Conservation (phyloP, 2,113 vertebrate species). For the Stigmatopora argus region DNA sequence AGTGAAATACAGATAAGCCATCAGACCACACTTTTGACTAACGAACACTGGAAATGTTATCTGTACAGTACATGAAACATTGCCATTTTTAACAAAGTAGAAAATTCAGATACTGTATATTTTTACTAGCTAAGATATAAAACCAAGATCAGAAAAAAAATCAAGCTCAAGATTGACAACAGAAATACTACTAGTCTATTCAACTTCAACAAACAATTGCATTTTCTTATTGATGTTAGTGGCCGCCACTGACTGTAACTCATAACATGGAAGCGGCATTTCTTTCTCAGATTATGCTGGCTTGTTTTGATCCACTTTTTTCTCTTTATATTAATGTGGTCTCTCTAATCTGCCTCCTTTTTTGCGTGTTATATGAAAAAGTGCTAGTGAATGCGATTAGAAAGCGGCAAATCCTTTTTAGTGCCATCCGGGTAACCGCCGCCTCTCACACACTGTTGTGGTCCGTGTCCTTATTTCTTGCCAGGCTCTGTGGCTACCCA, state of each 20-base stretch:
- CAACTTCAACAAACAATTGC: no score
- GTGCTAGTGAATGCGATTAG: slow-evolving; percentile 40
- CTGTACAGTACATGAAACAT: neutral
- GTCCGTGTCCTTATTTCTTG: slow-evolving; percentile 13
- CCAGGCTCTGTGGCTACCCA: slow-evolving; percentile 92
- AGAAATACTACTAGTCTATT: no score
- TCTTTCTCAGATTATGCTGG: slow-evolving; percentile 6
- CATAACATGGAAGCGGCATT: neutral
- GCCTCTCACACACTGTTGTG: slow-evolving; percentile 2
- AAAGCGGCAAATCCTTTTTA: slow-evolving; percentile 45
- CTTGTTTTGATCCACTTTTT: neutral
- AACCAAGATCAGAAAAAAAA: no score
- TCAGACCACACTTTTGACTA: neutral
- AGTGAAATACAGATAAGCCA: neutral
- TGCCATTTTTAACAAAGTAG: neutral
- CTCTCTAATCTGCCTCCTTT: slow-evolving; percentile 34
- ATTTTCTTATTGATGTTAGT: neutral
- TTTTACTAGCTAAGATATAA: no score
- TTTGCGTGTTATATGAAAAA: slow-evolving; percentile 32
- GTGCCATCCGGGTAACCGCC: slow-evolving; percentile 19
- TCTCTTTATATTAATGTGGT: slow-evolving; percentile 15
- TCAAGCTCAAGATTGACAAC: no score
- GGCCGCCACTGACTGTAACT: neutral
- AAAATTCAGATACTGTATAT: neutral
- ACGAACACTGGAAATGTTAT: neutral